Conservation (phyloP, 2,888 invertebrate genomes). For the Spisula solida region DNA sequence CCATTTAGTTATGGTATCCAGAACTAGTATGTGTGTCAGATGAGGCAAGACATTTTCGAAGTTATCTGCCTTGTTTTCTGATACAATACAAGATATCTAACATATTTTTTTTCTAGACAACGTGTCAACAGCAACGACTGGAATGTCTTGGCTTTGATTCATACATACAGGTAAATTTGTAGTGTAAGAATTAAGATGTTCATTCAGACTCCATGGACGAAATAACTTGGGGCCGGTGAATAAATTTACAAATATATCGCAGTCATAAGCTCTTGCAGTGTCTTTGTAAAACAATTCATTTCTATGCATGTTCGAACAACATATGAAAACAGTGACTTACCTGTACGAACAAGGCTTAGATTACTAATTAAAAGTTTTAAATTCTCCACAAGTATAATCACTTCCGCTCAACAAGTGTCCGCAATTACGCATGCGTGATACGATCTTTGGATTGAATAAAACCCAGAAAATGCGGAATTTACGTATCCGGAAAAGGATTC, state of each 20-base stretch:
- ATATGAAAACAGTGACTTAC: not conserved
- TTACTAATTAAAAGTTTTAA: constrained; percentile 38
- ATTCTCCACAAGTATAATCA: constrained; percentile 47
- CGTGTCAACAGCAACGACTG: no score
- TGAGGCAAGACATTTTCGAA: no score
- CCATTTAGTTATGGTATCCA: no score
- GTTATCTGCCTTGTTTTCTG: no score
- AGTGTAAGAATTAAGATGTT: no score
- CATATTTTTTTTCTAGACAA: no score
- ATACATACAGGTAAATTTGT: no score
- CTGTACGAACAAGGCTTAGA: not conserved
- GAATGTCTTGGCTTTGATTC: no score
- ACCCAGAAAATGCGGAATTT: not conserved
- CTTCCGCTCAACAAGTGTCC: constrained; percentile 57
- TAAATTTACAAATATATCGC: not conserved
- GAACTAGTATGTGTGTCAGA: no score
- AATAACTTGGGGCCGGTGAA: constrained; percentile 3
- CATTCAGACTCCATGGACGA: not conserved
- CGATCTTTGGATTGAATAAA: not conserved
- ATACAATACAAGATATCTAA: no score
- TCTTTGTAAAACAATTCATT: not conserved
- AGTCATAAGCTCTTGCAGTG: not conserved
- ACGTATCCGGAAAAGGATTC: not conserved
- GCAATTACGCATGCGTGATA: constrained; percentile 53
- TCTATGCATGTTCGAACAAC: not conserved